phyloP scores from a whole-genome alignment of 1,140 invertebrate genomes.

The Pseudomyrmex gracilis region DNA sequence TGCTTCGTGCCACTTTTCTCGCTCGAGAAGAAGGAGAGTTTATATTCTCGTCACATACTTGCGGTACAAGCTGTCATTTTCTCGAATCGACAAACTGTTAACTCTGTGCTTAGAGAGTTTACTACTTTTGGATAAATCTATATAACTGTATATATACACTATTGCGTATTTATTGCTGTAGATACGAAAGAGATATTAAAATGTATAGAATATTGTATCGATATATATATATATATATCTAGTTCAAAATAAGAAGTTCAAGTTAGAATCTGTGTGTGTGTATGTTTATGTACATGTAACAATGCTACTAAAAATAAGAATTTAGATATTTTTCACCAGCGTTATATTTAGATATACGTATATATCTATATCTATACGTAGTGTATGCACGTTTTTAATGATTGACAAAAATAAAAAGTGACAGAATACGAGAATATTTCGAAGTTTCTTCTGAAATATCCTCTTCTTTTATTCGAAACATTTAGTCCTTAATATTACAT shows the following conservation, averaged over 20 bases:
- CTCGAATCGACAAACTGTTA: neutral
- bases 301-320: no score
- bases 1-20: neutral
- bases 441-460: no score
- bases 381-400: no score
- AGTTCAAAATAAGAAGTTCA: no score
- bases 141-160: neutral
- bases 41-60: neutral
- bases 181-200: conserved; percentile 1
- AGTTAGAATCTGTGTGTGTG: no score
- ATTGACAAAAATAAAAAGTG: no score
- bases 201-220: neutral
- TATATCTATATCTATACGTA: no score
- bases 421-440: no score
- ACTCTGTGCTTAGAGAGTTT: neutral
- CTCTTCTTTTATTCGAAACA: neutral
- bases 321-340: no score
- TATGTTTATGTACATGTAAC: no score
- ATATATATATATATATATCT: no score
- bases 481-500: conserved; percentile 9
- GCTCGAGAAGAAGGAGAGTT: neutral
- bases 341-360: no score
- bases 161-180: neutral
- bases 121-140: neutral
- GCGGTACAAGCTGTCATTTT: neutral